Evolutionary conservation across 2,888 invertebrate genomes (phyloP), one percentile per base, ranked within the genome.

Genomic region (Mamestra brassicae): DNA sequence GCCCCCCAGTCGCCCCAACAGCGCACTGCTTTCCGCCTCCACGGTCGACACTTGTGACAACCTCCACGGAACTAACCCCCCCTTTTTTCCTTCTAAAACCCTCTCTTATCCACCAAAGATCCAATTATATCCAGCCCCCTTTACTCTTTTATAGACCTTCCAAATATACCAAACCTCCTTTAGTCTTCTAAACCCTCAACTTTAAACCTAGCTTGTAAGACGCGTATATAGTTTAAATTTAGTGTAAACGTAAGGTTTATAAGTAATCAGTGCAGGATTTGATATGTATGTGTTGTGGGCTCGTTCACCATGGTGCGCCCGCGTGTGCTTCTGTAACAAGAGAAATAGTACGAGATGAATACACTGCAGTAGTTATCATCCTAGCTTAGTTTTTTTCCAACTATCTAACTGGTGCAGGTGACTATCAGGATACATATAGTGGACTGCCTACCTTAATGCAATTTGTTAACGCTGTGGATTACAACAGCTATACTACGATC

Each of bases 1-100:
- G 92, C 97, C 97, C 93, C 97, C 97, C 94, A 97, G 96, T 96
- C 97, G 97, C 93, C 97, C 97, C 93, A 97, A 96, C 97, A 97
- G 97, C 93, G 97, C 97, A 86, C 92, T 93, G 87, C 92, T 93
- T 78, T 94, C 95, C 91, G 97, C 96, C 95, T 96, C 97, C 97
- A 97, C 97, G 90, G 91, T 95, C 92, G 88, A 89, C 92, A 86
- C 85, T 85, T 85, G 91, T 90, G 92, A 90, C 91, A 84, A 89
- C 87, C 89, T 79, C 78, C 57, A 45, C 63, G 67, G 42, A 83
- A 83, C 64, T 70, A 72, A 65, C 67, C n/a, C 77, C 70, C 74
- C 65, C 68, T 58, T 55, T 34, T 36, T 54, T 54, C 58, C 57
- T 62, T 52, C 42, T 34, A 76, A 71, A 67, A 47, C n/a, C 67